phyloP scores from a whole-genome alignment of 2,113 vertebrate species.

The Psittacula cyanocephala region DNA sequence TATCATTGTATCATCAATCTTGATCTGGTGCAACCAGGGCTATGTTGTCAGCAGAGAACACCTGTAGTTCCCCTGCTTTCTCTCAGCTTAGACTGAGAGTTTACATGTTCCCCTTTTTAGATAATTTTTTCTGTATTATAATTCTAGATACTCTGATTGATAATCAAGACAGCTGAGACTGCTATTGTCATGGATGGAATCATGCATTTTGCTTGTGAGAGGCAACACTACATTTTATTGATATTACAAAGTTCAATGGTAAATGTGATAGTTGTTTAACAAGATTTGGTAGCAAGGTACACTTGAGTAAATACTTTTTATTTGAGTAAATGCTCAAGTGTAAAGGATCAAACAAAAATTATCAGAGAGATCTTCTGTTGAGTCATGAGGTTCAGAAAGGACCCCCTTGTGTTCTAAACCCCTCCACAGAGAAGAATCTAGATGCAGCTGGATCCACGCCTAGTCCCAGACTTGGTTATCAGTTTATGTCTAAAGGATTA shows the following conservation, averaged over 20 bases:
- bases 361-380: background rate
- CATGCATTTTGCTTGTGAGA: background rate
- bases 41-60: background rate
- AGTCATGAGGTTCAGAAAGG: background rate
- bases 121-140: background rate
- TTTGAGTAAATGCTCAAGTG: background rate
- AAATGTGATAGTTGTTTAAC: background rate
- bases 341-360: background rate
- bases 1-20: background rate
- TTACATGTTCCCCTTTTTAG: background rate
- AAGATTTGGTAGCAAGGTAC: background rate
- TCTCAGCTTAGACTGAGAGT: background rate
- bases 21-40: background rate
- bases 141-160: background rate
- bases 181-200: background rate
- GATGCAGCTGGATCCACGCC: no score
- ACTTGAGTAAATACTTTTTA: background rate
- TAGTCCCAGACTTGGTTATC: background rate
- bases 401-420: background rate
- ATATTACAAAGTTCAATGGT: background rate
- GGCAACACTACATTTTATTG: background rate
- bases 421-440: background rate
- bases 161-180: background rate
- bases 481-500: background rate
- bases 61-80: background rate